A percentile compares a stretch with the other conserved stretches of the same genome.
Evolutionary conservation across 2,113 vertebrate genomes (phyloP).

Genomic region (Anoura caudifer): DNA sequence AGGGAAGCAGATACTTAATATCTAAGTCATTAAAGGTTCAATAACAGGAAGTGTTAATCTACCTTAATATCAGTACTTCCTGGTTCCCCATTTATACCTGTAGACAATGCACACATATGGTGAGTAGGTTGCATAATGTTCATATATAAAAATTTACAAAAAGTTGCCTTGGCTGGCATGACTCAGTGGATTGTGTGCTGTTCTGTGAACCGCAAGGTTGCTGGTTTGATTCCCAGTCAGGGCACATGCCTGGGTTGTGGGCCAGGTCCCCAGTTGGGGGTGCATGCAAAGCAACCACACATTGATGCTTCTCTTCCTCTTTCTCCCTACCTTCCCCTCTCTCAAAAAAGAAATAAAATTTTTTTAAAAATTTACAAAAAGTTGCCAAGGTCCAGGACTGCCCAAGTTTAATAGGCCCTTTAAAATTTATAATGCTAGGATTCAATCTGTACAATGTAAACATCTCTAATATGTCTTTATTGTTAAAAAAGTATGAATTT

Average conservation of each 20-base stretch:
- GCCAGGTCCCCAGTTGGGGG: too few species aligned
- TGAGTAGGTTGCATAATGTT: not conserved
- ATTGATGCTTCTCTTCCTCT: too few species aligned
- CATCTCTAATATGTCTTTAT: not conserved
- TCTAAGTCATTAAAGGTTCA: not conserved
- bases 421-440: not conserved
- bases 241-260: too few species aligned
- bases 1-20: not conserved
- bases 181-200: too few species aligned
- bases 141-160: not conserved
- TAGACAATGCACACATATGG: not conserved
- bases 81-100: not conserved
- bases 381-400: not conserved
- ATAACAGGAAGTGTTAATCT: not conserved
- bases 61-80: not conserved
- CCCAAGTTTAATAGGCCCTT: not conserved
- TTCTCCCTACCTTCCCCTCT: too few species aligned
- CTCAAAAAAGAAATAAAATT: too few species aligned
- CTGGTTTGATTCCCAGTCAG: too few species aligned
- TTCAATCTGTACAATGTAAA: not conserved
- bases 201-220: too few species aligned
- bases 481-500: slow-evolving; percentile 20
- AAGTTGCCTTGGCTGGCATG: not conserved
- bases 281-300: too few species aligned
- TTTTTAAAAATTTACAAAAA: not conserved